These are phyloP conservation scores for Elgaria multicarinata DNA, from an alignment of 2,113 vertebrate species.

Conservation along the genomic window DNA sequence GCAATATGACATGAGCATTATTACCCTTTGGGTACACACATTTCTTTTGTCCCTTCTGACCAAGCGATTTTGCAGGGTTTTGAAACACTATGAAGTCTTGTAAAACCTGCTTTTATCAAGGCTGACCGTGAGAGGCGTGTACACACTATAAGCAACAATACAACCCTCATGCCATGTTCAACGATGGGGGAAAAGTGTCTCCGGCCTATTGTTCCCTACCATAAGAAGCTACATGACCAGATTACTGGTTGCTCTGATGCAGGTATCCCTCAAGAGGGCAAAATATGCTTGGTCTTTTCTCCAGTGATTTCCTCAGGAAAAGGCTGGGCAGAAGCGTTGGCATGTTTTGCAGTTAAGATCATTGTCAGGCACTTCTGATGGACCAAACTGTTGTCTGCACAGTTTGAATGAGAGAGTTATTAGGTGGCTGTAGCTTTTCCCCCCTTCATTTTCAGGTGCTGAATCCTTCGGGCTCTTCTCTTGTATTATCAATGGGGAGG, in stretches of 20 bases:
- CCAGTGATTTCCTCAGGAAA: background rate
- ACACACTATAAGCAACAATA: background rate
- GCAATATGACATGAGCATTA: background rate
- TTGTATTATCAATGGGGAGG: constrained; percentile 93
- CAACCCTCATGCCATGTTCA: background rate
- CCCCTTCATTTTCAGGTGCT: constrained; percentile 78
- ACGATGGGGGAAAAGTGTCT: background rate
- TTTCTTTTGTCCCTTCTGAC: background rate
- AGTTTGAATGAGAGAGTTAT: background rate
- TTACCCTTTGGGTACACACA: background rate
- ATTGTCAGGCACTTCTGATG: background rate
- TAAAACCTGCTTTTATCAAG: background rate
- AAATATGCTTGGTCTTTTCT: background rate
- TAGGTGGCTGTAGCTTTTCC: background rate
- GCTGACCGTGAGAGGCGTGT: background rate
- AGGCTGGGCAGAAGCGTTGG: background rate
- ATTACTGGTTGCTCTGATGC: background rate
- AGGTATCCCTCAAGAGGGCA: background rate
- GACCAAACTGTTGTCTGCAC: background rate
- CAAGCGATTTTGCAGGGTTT: background rate
- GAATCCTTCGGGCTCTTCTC: constrained; percentile 97
- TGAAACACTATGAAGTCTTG: background rate
- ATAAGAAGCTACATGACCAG: background rate
- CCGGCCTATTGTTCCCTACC: background rate
- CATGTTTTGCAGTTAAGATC: background rate